phyloP scores from a whole-genome alignment of 2,888 invertebrate genomes.

The Cinara cedri region DNA sequence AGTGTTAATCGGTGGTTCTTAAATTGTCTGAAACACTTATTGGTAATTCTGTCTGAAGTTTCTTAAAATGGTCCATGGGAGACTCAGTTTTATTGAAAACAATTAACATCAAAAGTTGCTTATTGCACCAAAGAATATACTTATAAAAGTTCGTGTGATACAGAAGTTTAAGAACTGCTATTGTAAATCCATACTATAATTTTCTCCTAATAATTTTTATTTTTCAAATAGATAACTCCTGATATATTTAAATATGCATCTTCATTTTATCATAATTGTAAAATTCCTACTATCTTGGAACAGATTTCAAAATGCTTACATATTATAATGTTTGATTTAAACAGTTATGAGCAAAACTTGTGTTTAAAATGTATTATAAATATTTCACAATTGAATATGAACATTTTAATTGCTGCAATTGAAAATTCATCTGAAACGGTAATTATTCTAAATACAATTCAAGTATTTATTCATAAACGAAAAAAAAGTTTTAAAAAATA shows the following conservation, averaged over 20 bases:
- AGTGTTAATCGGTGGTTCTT: no score
- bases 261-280: conserved; percentile 25
- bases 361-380: conserved; percentile 23
- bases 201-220: not conserved
- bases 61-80: no score
- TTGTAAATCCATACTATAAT: not conserved
- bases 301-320: conserved; percentile 28
- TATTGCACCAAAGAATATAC: not conserved
- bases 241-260: not conserved
- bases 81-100: no score
- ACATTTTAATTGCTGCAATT: conserved; percentile 30
- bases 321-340: conserved; percentile 15
- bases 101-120: no score
- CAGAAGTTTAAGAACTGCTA: no score
- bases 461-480: not conserved
- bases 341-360: not conserved
- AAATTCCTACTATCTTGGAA: conserved; percentile 35
- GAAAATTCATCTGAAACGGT: conserved; percentile 23
- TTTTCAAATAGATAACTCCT: conserved; percentile 17
- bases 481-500: not conserved
- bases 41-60: no score
- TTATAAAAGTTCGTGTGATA: not conserved
- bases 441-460: not conserved
- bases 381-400: not conserved
- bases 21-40: no score